Percentiles rank a stretch among this genome's conserved stretches.
Conservation (phyloP, 2,113 vertebrate genomes). For the Pterophyllum scalare region DNA sequence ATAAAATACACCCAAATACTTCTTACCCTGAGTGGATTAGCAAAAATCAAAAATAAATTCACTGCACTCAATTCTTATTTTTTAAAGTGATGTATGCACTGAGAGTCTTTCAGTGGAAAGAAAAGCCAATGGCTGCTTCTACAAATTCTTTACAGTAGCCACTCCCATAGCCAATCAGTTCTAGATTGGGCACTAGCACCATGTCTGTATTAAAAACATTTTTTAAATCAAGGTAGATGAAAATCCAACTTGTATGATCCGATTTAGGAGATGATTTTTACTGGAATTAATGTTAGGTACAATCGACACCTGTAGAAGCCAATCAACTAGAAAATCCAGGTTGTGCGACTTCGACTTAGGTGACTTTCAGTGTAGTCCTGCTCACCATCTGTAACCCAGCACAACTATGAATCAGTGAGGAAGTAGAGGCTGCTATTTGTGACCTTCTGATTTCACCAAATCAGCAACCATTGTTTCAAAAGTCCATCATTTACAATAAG, state of each 20-base stretch:
- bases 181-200: not conserved
- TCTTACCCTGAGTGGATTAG: not conserved
- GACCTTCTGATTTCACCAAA: not conserved
- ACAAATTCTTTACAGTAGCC: too few species aligned
- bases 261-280: too few species aligned
- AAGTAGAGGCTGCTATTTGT: not conserved
- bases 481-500: not conserved
- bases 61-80: not conserved
- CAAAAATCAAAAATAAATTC: too few species aligned
- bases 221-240: too few species aligned
- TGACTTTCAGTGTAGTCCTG: not conserved
- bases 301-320: too few species aligned
- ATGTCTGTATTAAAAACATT: not conserved
- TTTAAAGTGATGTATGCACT: not conserved
- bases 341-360: too few species aligned
- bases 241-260: too few species aligned
- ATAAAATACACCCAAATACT: not conserved
- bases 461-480: not conserved
- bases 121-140: not conserved
- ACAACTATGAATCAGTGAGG: not conserved
- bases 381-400: not conserved
- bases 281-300: too few species aligned
- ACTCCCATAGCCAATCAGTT: not conserved
- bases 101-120: fast-evolving
- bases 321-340: too few species aligned